phyloP scores from a whole-genome alignment of 2,113 vertebrate genomes.

The Nicator chloris region DNA sequence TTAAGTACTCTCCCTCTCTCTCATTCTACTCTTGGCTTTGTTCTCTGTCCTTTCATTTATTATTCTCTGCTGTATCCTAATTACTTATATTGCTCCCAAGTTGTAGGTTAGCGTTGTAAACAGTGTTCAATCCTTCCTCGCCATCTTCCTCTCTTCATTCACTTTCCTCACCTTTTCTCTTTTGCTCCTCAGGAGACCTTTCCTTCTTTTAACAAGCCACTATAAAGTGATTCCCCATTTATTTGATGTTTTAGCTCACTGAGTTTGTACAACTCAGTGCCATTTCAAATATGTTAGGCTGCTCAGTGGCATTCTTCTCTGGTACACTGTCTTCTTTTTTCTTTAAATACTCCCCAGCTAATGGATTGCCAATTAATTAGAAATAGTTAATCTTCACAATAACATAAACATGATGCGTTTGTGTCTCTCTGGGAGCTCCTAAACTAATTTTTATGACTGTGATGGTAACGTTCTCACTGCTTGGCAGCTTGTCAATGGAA shows the following conservation, averaged over 20 bases:
- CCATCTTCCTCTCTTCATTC: neutral
- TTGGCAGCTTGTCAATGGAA: conserved; percentile 40
- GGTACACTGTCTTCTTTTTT: neutral
- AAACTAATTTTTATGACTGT: conserved; percentile 35
- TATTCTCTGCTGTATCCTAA: neutral
- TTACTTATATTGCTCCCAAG: conserved; percentile 24
- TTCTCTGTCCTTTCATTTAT: neutral
- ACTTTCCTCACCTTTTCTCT: neutral
- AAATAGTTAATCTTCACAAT: conserved; percentile 35
- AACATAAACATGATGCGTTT: neutral
- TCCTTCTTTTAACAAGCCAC: conserved; percentile 20
- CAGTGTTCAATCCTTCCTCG: neutral
- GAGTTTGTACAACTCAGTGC: neutral
- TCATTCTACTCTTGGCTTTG: neutral
- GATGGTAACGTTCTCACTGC: neutral
- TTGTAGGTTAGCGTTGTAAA: conserved; percentile 10
- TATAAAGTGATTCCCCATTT: conserved; percentile 2
- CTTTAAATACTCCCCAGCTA: conserved; percentile 49
- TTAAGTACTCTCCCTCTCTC: neutral
- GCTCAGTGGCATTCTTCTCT: neutral
- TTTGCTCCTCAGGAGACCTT: neutral
- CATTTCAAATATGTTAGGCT: neutral
- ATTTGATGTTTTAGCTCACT: neutral
- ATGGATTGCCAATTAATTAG: conserved; percentile 50
- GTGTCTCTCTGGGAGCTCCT: conserved; percentile 1